Evolutionary conservation across 1,140 invertebrate species (phyloP).

Genomic region (Drosophila obscura): DNA sequence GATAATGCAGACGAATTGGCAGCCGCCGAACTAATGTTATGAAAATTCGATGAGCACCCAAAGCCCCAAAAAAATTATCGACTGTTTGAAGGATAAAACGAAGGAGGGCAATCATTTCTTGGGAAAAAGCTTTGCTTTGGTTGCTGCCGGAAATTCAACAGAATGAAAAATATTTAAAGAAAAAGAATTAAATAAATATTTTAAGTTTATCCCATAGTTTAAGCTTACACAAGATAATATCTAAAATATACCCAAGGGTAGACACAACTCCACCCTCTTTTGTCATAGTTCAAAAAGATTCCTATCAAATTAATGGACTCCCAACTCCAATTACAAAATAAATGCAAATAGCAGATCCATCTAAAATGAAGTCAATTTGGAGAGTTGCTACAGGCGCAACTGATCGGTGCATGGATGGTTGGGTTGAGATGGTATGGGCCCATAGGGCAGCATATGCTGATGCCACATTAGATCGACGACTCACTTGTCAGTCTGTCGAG

Average conservation of each 20-base stretch:
- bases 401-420: conserved; percentile 55
- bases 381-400: conserved; percentile 57
- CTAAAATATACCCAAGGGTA: too few relatives aligned
- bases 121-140: background rate
- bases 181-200: background rate
- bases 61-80: conserved; percentile 21
- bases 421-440: conserved; percentile 6
- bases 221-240: too few relatives aligned
- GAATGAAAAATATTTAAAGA: background rate
- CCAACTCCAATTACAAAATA: background rate
- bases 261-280: too few relatives aligned
- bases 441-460: conserved; percentile 81
- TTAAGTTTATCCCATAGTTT: conserved; percentile 12
- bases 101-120: background rate
- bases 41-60: conserved; percentile 46
- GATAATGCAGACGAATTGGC: conserved; percentile 50
- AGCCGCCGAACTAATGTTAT: conserved; percentile 37
- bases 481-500: conserved; percentile 71
- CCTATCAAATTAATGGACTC: conserved; percentile 16
- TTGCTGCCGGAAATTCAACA: background rate
- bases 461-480: conserved; percentile 83
- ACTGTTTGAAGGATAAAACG: conserved; percentile 4
- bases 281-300: conserved; percentile 1
- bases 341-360: conserved; percentile 56
- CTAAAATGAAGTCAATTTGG: conserved; percentile 69